A percentile compares a stretch with the other conserved stretches of the same genome.
Evolutionary conservation across 2,113 vertebrate species (phyloP).

Genomic region (Myrmecophaga tridactyla): DNA sequence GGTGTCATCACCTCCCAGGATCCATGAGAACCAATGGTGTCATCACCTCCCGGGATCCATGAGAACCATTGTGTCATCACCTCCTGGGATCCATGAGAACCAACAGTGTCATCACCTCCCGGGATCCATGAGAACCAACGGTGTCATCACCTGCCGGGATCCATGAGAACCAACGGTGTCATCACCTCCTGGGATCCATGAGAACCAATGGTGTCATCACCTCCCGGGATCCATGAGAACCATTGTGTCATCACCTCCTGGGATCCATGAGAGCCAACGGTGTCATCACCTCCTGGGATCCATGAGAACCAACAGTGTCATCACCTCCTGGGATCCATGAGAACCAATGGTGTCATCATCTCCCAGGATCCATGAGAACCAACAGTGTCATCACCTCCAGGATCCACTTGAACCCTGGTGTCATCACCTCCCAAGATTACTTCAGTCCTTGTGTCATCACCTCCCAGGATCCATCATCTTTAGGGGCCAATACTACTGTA

Average conservation of each 20-base stretch:
- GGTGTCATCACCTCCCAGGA: background rate
- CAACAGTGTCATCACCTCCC: too few species aligned
- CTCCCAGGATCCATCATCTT: background rate
- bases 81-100: background rate
- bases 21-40: too few species aligned
- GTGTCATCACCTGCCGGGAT: background rate
- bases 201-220: too few species aligned
- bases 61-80: too few species aligned
- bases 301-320: background rate
- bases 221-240: background rate
- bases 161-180: too few species aligned
- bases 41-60: background rate
- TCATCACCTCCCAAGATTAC: background rate
- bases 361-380: background rate
- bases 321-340: background rate
- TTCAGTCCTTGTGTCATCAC: background rate
- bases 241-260: background rate
- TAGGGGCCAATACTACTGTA: background rate
- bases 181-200: background rate
- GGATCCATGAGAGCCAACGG: too few species aligned
- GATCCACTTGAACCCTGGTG: background rate
- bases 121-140: too few species aligned
- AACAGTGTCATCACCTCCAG: background rate
- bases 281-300: background rate
- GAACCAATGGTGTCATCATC: background rate